Percentiles rank a stretch among this genome's conserved stretches.
phyloP scores from a whole-genome alignment of 1,140 invertebrate genomes.

The Lamellibrachia luymesi region DNA sequence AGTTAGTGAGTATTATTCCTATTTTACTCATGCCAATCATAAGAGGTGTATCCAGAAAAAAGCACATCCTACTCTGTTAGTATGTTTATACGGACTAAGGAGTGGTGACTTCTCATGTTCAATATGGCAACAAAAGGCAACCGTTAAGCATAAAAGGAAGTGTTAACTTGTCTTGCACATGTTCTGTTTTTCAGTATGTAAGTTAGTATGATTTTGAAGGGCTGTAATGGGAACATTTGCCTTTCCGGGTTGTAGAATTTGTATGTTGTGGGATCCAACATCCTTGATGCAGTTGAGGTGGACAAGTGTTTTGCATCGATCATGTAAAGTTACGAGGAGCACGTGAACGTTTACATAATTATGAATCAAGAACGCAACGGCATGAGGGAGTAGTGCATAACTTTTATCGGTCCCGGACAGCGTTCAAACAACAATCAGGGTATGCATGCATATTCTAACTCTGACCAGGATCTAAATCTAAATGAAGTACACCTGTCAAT shows the following conservation, averaged over 20 bases:
- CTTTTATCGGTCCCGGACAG: background rate
- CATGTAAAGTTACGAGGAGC: background rate
- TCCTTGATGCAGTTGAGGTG: background rate
- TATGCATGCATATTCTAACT: background rate
- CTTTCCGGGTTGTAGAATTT: background rate
- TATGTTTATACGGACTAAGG: background rate
- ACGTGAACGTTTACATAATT: background rate
- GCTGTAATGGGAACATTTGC: background rate
- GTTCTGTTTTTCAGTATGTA: background rate
- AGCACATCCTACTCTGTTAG: background rate
- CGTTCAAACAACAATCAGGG: background rate
- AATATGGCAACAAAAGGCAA: background rate
- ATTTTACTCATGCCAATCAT: no score
- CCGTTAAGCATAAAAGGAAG: background rate
- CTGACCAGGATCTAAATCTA: background rate
- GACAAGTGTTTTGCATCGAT: background rate
- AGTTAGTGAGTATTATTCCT: no score
- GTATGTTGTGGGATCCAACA: background rate
- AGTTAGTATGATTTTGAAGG: background rate
- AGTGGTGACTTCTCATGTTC: background rate
- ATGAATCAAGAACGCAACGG: background rate
- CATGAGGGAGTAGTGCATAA: background rate
- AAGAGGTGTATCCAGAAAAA: background rate
- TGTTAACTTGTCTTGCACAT: background rate
- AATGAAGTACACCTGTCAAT: background rate